A percentile compares a stretch with the other conserved stretches of the same genome.
phyloP scores from a whole-genome alignment of 2,888 invertebrate genomes.

The Dynastes maya region DNA sequence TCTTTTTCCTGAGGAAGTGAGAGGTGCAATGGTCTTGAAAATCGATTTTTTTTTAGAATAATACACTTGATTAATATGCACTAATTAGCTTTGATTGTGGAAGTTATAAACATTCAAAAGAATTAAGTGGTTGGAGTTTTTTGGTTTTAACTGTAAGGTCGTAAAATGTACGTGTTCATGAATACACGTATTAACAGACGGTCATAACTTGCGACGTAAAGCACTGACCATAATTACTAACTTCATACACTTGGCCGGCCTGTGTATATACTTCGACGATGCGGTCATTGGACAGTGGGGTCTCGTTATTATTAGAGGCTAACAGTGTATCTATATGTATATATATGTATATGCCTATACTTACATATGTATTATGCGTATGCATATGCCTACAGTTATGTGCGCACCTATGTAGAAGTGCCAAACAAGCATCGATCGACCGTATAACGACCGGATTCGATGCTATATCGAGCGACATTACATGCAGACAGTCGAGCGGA shows the following conservation, averaged over 20 bases:
- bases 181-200: not conserved
- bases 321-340: not conserved
- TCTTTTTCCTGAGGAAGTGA: too few relatives aligned
- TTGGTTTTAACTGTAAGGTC: too few relatives aligned
- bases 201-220: constrained; percentile 16
- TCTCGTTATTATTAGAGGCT: not conserved
- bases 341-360: not conserved
- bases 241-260: constrained; percentile 28
- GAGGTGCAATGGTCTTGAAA: too few relatives aligned
- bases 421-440: constrained; percentile 31
- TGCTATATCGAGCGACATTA: constrained; percentile 24
- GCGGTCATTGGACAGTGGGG: not conserved
- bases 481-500: constrained; percentile 23
- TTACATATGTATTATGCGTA: constrained; percentile 15
- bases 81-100: too few relatives aligned
- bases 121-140: not conserved
- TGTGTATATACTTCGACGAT: constrained; percentile 24
- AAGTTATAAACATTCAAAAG: not conserved
- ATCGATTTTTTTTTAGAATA: too few relatives aligned
- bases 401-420: constrained; percentile 8
- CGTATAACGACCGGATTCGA: constrained; percentile 28
- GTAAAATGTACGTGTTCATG: not conserved
- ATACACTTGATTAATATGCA: too few relatives aligned
- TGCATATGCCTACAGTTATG: constrained; percentile 17
- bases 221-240: constrained; percentile 19